Base-by-base conservation (phyloP, 1,140 invertebrate genomes). In the Charaxes varanes region DNA sequence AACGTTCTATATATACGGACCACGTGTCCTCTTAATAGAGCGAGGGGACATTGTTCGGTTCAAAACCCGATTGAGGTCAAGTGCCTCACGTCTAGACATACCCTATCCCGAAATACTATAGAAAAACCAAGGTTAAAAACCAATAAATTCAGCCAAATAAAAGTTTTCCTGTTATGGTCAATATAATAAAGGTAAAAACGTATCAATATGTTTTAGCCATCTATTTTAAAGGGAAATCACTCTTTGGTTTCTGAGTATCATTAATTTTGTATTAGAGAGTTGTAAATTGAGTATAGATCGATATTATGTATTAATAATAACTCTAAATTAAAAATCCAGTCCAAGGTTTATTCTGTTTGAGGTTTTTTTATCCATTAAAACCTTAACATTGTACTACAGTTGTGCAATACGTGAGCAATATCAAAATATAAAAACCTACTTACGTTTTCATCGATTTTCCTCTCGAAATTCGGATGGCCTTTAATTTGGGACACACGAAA, bases 391-490 rank as follows among this genome's bases (percentile, higher is more conserved):
- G 32, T 40, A 45, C 11, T 33, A 55, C 52, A 67, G 64, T 73
- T 67, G 62, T 63, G 59, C 69, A 76, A 73, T 63, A 59, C 54
- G 47, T 15, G 31, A 41, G 4, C 27, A 34, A 30, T 46, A 24
- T 46, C 52, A 68, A 49, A 51, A 35, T 23, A 27, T 42, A 46
- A 36, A 50, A 44, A 26, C 35, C 46, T 26, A 79, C 77, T 81
- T 63, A 81, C 77, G 57, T 72, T 71, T 66, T 53, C 77, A 81
- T 81, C 47, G 66, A 76, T 77, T 81, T 70, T 77, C 63, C 66
- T 76, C 70, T 79, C 62, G 63, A 64, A 70, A 28, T 64, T 61
- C 60, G 60, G 62, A 58, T 60, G 46, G 58, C 62, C 56, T 69
- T 71, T 66, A 47, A 60, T 35, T 41, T 70, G 33, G 48, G 41